These are phyloP conservation scores for Macrosteles quadrilineatus DNA, from an alignment of 1,140 invertebrate genomes.

Conservation along the genomic window DNA sequence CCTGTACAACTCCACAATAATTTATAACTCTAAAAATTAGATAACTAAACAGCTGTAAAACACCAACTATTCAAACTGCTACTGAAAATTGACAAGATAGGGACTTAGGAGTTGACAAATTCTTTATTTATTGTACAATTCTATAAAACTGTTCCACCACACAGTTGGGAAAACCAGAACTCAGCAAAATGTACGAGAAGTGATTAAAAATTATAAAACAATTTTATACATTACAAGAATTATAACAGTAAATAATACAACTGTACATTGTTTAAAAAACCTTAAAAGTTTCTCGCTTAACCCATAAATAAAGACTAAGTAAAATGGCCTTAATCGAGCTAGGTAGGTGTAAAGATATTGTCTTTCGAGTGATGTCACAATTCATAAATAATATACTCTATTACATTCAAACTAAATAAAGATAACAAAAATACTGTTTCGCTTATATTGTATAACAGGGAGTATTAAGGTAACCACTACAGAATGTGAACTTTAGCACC, in stretches of 20 bases:
- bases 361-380: slow-evolving; percentile 4
- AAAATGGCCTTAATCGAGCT: too few relatives aligned
- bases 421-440: slow-evolving; percentile 1
- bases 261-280: too few relatives aligned
- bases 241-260: too few relatives aligned
- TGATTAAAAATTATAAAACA: too few relatives aligned
- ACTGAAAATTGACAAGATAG: slow-evolving; percentile 27
- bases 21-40: too few relatives aligned
- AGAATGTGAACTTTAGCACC: background rate
- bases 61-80: slow-evolving; percentile 12
- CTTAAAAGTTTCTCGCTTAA: too few relatives aligned
- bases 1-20: too few relatives aligned
- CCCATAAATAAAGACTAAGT: too few relatives aligned
- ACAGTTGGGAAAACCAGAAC: too few relatives aligned
- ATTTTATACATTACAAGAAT: too few relatives aligned
- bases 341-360: background rate
- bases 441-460: background rate
- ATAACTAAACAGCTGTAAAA: too few relatives aligned
- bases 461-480: background rate
- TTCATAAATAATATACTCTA: slow-evolving; percentile 6
- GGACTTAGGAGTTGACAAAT: slow-evolving; percentile 5
- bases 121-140: slow-evolving; percentile 21
- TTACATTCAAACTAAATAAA: background rate
- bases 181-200: too few relatives aligned
- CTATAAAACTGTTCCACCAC: background rate